Evolutionary conservation across 2,888 invertebrate species (phyloP), one percentile per base, ranked within the genome.

Genomic region (Lasioglossum villosulum): DNA sequence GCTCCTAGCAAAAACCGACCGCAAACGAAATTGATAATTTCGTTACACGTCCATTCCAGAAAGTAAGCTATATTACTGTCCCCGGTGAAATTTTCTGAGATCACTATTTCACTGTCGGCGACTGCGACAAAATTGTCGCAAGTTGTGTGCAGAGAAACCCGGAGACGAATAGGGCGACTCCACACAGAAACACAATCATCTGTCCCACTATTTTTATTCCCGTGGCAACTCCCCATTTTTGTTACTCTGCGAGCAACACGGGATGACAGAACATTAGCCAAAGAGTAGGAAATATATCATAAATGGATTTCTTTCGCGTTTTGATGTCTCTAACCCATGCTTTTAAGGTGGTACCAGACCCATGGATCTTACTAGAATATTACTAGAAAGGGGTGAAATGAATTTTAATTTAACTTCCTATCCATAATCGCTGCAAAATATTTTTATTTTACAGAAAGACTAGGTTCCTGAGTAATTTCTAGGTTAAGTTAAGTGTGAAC

Each of bases 41-140:
- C n/a, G 42, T 56, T 75, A 27, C 34, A 42, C 23, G 34, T 37
- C 42, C 37, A 19, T 59, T 30, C 23, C 16, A 23, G 16, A 8
- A 14, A 68, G n/a, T n/a, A n/a, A 45, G 23, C 30, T 73, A 66
- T 14, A 77, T 83, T 56, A 27, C 23, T 2, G 37, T 59, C 72
- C 14, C 6, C 4, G 37, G 37, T 16, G 34, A 63, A 45, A 77
- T 74, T 85, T 74, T 56, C 52, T 23, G n/a, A 45, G 23, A 30
- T 59, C 74, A 39, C 37, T 80, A 77, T 85, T 74, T 84, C 85
- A 71, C 80, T 77, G 85, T 85, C 85, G 30, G 27, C 14, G n/a
- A 63, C 52, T 74, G 48, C 42, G 63, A 71, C 80, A 75, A 72
- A 59, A 76, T 70, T 48, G 76, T 76, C 34, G 85, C 73, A 70